These are phyloP conservation scores for Aphaenogaster floridana DNA, from an alignment of 1,140 invertebrate genomes.

Conservation along the genomic window DNA sequence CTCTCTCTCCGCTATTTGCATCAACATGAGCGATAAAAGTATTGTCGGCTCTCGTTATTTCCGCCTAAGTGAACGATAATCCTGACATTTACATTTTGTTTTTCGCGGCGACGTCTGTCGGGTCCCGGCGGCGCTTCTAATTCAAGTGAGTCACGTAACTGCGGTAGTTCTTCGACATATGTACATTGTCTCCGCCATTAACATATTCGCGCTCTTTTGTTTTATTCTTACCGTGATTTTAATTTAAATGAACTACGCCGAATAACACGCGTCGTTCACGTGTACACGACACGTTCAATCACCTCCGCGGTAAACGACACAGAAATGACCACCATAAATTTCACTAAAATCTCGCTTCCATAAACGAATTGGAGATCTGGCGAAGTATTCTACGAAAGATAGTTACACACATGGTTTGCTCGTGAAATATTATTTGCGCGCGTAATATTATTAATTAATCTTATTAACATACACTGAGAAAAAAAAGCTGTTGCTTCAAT, in stretches of 20 bases:
- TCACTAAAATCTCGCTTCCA: background rate
- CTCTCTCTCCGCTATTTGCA: background rate
- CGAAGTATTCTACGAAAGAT: background rate
- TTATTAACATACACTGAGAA: background rate
- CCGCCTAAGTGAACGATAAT: slow-evolving; percentile 11
- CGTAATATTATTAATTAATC: background rate
- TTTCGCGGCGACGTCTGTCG: background rate
- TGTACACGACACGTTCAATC: background rate
- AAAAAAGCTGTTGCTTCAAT: no score
- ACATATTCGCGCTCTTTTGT: slow-evolving; percentile 22
- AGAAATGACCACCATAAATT: background rate
- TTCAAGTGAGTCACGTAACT: slow-evolving; percentile 23
- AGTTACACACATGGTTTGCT: background rate
- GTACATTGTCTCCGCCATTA: background rate
- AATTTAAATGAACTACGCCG: background rate
- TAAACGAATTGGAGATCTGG: background rate
- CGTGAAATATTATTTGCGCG: background rate
- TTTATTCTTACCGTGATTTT: slow-evolving; percentile 8
- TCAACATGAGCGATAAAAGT: slow-evolving; percentile 29
- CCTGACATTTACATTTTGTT: slow-evolving; percentile 23
- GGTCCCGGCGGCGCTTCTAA: slow-evolving; percentile 1
- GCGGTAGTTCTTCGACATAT: background rate
- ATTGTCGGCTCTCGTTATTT: slow-evolving; percentile 34
- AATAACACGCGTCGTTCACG: slow-evolving; percentile 17
- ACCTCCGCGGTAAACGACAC: background rate